Conservation (phyloP, 1,140 invertebrate genomes). For the Apolygus lucorum region DNA sequence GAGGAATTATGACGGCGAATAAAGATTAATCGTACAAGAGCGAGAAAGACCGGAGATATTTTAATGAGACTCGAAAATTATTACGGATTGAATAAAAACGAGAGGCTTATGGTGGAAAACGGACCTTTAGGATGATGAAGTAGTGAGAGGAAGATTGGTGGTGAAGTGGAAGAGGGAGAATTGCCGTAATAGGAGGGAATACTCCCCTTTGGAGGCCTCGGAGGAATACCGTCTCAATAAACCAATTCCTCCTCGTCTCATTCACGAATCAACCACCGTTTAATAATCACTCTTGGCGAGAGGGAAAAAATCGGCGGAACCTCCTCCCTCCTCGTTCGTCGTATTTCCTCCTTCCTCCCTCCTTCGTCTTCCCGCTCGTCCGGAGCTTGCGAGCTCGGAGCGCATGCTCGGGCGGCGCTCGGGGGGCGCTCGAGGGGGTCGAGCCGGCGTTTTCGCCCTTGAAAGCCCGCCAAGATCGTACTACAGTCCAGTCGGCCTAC, state of each 20-base stretch:
- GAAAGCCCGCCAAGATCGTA: background rate
- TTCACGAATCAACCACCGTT: background rate
- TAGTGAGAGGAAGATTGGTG: background rate
- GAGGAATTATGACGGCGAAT: background rate
- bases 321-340: background rate
- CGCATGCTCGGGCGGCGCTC: too few species aligned
- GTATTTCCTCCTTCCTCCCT: background rate
- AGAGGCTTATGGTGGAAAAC: background rate
- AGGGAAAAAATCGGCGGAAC: too few species aligned
- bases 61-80: background rate
- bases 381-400: constrained; percentile 4
- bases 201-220: background rate
- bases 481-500: constrained; percentile 3
- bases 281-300: constrained; percentile 8
- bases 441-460: background rate
- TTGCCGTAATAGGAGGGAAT: background rate
- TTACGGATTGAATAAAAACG: background rate
- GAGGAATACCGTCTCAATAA: background rate
- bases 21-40: background rate
- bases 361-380: background rate
- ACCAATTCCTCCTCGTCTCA: constrained; percentile 8
- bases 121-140: background rate
- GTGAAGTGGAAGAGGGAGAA: background rate
- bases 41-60: too few species aligned
- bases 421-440: too few species aligned